Base-by-base conservation (phyloP, 2,113 vertebrate genomes). In the Cyanocitta stelleri region DNA sequence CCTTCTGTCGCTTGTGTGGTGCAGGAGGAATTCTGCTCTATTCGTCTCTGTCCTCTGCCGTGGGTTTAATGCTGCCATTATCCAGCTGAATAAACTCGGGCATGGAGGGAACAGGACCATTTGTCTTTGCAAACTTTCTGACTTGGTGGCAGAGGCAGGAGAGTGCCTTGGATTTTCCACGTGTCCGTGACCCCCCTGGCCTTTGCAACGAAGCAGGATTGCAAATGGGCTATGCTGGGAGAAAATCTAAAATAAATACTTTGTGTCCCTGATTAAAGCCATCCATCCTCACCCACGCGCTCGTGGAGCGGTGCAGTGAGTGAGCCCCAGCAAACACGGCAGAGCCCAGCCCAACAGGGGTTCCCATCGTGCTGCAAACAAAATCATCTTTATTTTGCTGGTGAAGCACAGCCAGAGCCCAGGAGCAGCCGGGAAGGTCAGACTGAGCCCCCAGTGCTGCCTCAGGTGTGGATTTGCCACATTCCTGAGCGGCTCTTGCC, bases 391-490 rank as follows among this genome's bases (percentile, higher is more conserved):
- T 23, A 4, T 3, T 29, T 72, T 24, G 62, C 49, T 54, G 74
- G 16, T 54, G 56, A 26, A 30, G 46, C 66, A 15, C 54, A 23
- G 18, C 18, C 80, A 17, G 8, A 59, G 73, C 69, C 61, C 44
- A 30, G 3, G 3, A 54, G 6, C 63, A 22, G 29, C 9, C 9
- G 29, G 21, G 56, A 20, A 71, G 39, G 58, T 39, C 76, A 23
- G 43, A 15, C 43, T 2, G 43, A 63, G 39, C 56, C 32, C 14
- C 33, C 48, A 0, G 1, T 1, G 33, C 71, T 21, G 46, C 0
- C 3, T 3, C 66, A 51, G 43, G 4, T 24, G 69, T 4, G 78
- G 29, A 32, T 71, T 54, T 17, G 17, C 27, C 35, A 13, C 0
- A 3, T 4, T n/a, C 39, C 59, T 24, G 3, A 3, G 32, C 1